A percentile compares a stretch with the other conserved stretches of the same genome.
These are phyloP conservation scores for Caerostris extrusa DNA, from an alignment of 1,140 invertebrate species.

Conservation along the genomic window DNA sequence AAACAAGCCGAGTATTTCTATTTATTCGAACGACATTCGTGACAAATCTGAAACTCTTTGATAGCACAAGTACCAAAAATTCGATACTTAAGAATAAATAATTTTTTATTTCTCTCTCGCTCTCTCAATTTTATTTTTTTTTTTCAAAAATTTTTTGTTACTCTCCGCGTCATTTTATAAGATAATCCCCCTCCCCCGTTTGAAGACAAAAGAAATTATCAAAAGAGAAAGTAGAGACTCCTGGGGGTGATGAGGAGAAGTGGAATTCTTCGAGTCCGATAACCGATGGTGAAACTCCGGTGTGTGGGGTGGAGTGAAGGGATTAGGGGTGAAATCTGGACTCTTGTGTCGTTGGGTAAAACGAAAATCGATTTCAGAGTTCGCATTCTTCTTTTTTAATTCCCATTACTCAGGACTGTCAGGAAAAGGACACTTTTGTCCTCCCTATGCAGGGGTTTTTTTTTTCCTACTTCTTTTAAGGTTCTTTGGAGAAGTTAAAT, in stretches of 20 bases:
- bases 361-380: conserved; percentile 41
- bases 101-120: background rate
- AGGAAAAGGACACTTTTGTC: conserved; percentile 26
- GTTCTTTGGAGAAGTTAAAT: background rate
- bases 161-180: background rate
- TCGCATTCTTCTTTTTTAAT: conserved; percentile 52
- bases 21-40: background rate
- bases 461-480: background rate
- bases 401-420: conserved; percentile 31
- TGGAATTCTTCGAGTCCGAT: conserved; percentile 18
- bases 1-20: background rate
- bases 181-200: background rate
- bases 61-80: background rate
- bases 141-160: background rate
- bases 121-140: background rate
- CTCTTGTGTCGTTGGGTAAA: background rate
- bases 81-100: background rate
- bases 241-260: background rate
- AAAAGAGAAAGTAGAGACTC: background rate
- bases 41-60: background rate
- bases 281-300: background rate
- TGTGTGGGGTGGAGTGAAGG: background rate
- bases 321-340: background rate
- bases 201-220: background rate
- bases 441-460: background rate